Conservation (phyloP, 2,797 vertebrate genomes). For the Phalanger gymnotis region DNA sequence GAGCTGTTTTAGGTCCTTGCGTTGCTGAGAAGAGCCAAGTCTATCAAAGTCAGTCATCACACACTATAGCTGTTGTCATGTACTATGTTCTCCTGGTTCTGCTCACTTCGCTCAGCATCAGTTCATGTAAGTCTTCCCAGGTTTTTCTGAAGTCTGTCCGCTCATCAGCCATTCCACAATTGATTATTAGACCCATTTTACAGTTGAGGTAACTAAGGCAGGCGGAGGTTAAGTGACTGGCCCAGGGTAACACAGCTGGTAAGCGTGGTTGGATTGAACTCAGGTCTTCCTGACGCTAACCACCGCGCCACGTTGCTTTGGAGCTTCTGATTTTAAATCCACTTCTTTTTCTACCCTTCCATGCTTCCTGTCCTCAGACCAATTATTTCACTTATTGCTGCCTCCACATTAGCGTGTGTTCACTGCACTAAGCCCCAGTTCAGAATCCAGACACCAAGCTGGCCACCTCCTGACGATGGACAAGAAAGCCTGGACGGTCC, state of each 20-base stretch:
- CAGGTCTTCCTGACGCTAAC: background rate
- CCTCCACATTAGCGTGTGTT: background rate
- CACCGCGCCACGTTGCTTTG: conserved; percentile 21
- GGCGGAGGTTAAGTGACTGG: background rate
- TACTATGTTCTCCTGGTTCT: no score
- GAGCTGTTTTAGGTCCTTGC: no score
- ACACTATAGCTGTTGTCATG: no score
- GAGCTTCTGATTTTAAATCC: background rate
- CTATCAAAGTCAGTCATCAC: no score
- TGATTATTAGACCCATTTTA: background rate
- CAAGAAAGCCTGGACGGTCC: background rate
- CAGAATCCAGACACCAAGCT: background rate
- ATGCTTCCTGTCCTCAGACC: background rate
- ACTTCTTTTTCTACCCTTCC: background rate
- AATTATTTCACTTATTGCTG: background rate
- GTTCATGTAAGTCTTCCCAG: no score
- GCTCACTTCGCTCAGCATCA: no score
- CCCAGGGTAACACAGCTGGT: background rate
- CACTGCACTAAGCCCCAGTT: background rate
- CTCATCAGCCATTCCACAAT: no score
- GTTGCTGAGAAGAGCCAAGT: no score
- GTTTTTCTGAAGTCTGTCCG: no score
- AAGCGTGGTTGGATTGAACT: background rate
- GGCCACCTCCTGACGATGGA: conserved; percentile 13
- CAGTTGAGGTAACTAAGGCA: background rate